Percentiles rank a stretch among this genome's conserved stretches.
These are phyloP conservation scores for Maniola jurtina DNA, from an alignment of 1,140 invertebrate genomes.

Conservation along the genomic window DNA sequence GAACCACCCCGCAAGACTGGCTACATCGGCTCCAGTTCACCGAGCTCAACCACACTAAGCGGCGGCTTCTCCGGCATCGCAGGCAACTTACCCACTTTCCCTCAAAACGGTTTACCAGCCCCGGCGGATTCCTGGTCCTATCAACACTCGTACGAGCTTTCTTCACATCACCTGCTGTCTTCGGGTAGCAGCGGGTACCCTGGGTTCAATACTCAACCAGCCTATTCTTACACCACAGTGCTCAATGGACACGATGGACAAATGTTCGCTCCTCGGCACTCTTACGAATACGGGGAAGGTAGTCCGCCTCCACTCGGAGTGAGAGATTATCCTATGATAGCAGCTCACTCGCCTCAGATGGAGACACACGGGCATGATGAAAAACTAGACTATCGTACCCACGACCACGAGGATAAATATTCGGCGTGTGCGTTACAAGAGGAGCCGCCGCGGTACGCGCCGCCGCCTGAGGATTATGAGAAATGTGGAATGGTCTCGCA, in stretches of 20 bases:
- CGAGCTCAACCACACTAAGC: conserved; percentile 78
- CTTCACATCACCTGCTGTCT: conserved; percentile 85
- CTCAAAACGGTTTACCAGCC: conserved; percentile 81
- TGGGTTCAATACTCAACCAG: conserved; percentile 78
- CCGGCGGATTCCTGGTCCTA: conserved; percentile 88
- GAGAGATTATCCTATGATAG: conserved; percentile 83
- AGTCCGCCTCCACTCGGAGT: conserved; percentile 80
- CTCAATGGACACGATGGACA: conserved; percentile 84
- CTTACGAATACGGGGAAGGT: conserved; percentile 82
- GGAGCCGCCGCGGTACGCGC: conserved; percentile 80
- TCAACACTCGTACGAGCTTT: conserved; percentile 86
- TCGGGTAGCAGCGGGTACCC: conserved; percentile 83
- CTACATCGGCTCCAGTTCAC: conserved; percentile 84
- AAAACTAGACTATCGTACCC: conserved; percentile 65
- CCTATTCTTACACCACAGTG: conserved; percentile 83
- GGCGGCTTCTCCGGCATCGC: conserved; percentile 83
- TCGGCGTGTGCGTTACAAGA: conserved; percentile 79
- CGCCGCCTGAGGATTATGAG: conserved; percentile 78
- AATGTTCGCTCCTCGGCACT: conserved; percentile 80
- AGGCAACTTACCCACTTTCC: conserved; percentile 83
- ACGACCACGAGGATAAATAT: conserved; percentile 79
- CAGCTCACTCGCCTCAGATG: conserved; percentile 82
- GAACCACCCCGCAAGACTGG: conserved; percentile 97
- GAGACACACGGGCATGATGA: conserved; percentile 79
- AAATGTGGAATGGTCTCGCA: conserved; percentile 76